phyloP scores from a whole-genome alignment of 2,888 invertebrate genomes.

The Lymantria monacha region DNA sequence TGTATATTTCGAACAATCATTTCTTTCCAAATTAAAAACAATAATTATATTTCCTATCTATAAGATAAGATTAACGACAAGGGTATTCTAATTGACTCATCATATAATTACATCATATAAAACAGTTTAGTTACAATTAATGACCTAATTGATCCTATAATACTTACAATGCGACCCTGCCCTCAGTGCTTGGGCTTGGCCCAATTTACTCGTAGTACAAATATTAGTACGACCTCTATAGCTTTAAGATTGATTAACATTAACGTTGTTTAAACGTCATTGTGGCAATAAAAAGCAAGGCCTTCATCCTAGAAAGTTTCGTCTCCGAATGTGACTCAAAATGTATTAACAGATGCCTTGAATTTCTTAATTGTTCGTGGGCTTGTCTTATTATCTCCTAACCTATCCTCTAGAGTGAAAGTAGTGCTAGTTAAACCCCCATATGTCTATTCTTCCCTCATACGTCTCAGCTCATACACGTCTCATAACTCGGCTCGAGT shows the following conservation, averaged over 20 bases:
- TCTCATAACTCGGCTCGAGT: too few relatives aligned
- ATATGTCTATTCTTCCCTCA: too few relatives aligned
- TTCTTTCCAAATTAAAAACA: neutral
- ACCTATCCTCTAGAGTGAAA: too few relatives aligned
- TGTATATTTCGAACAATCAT: neutral
- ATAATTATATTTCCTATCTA: neutral
- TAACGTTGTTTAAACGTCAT: neutral
- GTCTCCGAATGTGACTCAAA: too few relatives aligned
- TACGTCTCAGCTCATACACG: too few relatives aligned
- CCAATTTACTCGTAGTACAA: neutral
- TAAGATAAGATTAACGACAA: neutral
- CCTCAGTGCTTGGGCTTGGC: constrained; percentile 1
- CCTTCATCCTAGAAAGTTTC: too few relatives aligned
- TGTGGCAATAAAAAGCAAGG: too few relatives aligned
- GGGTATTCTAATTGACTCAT: neutral
- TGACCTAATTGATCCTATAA: constrained; percentile 8
- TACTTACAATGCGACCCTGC: neutral
- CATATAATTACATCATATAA: neutral
- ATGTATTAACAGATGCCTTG: too few relatives aligned
- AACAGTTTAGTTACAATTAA: neutral
- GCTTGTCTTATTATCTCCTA: too few relatives aligned
- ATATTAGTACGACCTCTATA: neutral
- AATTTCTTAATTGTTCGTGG: too few relatives aligned
- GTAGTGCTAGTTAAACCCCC: too few relatives aligned
- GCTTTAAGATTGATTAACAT: neutral